Conservation (phyloP, 2,797 vertebrate genomes). For the Poeciliopsis turneri region DNA sequence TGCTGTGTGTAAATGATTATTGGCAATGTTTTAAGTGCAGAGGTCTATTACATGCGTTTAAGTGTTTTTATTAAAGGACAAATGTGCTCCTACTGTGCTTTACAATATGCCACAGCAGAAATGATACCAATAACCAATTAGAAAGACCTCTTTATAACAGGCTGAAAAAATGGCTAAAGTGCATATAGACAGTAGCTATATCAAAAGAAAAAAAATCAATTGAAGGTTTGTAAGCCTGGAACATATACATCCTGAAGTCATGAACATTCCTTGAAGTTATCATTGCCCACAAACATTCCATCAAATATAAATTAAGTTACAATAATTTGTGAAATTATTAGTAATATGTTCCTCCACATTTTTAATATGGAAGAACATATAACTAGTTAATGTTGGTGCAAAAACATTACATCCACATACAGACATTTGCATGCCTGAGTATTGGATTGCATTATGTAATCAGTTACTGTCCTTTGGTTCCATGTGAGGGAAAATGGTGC, state of each 20-base stretch:
- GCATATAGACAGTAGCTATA: not conserved
- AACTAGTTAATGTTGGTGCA: too few relatives aligned
- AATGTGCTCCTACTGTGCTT: not conserved
- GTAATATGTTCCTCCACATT: not conserved
- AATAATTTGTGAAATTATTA: not conserved
- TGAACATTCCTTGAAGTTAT: not conserved
- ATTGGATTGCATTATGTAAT: too few relatives aligned
- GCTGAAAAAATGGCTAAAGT: not conserved
- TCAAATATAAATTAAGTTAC: not conserved
- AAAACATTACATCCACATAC: too few relatives aligned
- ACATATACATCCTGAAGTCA: not conserved
- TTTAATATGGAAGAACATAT: not conserved
- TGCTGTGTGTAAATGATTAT: not conserved
- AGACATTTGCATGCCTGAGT: too few relatives aligned
- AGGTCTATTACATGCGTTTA: not conserved
- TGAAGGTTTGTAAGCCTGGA: not conserved
- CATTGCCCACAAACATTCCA: not conserved
- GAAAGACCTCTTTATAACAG: not conserved
- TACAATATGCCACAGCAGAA: not conserved
- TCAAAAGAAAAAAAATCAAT: not conserved
- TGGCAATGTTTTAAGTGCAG: not conserved
- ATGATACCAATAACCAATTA: not conserved
- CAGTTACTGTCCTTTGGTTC: too few relatives aligned
- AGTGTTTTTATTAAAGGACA: not conserved
- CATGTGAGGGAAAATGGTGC: too few relatives aligned